phyloP scores from a whole-genome alignment of 2,113 vertebrate species.

The Alectura lathami region DNA sequence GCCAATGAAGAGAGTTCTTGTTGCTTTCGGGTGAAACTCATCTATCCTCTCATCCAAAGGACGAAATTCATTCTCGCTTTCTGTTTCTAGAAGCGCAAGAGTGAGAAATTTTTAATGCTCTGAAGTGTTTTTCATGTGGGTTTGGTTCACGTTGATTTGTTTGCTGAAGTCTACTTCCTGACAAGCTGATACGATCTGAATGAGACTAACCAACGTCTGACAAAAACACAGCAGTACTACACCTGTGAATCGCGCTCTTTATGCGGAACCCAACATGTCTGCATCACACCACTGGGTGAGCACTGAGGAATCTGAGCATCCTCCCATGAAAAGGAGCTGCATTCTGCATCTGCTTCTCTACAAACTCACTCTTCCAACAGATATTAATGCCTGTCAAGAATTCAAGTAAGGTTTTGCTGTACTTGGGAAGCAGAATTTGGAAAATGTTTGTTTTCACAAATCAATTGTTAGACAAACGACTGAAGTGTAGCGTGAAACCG shows the following conservation, averaged over 20 bases:
- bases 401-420: not conserved
- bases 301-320: not conserved
- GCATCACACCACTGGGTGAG: not conserved
- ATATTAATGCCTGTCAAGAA: not conserved
- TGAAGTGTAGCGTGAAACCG: not conserved
- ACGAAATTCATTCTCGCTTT: constrained; percentile 98
- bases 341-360: not conserved
- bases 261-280: not conserved
- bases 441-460: not conserved
- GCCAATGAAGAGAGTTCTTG: constrained; percentile 96
- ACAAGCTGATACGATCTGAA: not conserved
- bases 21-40: constrained; percentile 98
- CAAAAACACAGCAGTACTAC: not conserved
- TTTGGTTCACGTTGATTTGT: not conserved
- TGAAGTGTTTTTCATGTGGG: not conserved
- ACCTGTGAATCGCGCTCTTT: not conserved
- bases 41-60: constrained; percentile 98
- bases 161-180: not conserved
- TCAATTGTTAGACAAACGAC: not conserved
- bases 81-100: constrained; percentile 85
- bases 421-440: not conserved
- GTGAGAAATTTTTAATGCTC: not conserved
- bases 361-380: not conserved
- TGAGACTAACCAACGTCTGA: not conserved
- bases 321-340: not conserved